phyloP scores from a whole-genome alignment of 2,113 vertebrate genomes.

The Paradoxurus hermaphroditus region DNA sequence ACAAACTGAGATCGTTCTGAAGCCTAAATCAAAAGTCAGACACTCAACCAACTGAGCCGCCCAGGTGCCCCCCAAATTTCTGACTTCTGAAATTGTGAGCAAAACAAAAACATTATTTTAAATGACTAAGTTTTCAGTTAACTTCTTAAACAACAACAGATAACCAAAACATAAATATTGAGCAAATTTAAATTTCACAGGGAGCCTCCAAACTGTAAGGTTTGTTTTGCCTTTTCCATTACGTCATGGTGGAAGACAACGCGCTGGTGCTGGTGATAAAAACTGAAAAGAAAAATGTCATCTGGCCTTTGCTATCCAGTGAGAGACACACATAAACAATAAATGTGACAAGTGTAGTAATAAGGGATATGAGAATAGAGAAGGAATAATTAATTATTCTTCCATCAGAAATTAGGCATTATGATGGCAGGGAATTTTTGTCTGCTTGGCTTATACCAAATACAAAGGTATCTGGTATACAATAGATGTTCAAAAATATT shows the following conservation, averaged over 20 bases:
- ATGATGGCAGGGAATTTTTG: neutral
- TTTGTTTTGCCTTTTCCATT: neutral
- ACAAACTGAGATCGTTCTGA: too few species aligned
- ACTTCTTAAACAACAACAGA: neutral
- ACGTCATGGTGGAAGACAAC: neutral
- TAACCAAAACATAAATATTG: neutral
- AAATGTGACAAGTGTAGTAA: neutral
- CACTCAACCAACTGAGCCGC: too few species aligned
- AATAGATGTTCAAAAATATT: neutral
- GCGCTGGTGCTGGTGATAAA: constrained; percentile 9
- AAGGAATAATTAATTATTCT: neutral
- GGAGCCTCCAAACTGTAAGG: neutral
- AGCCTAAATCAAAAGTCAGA: too few species aligned
- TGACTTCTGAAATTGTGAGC: neutral
- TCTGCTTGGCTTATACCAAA: neutral
- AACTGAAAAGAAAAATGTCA: neutral
- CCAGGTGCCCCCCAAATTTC: neutral
- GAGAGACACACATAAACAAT: neutral
- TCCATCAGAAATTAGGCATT: neutral
- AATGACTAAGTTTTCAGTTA: neutral
- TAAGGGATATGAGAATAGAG: neutral
- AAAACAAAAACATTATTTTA: neutral
- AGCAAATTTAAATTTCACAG: neutral
- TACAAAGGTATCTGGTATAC: neutral
- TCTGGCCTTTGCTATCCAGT: neutral